These are phyloP conservation scores for Podarcis raffonei DNA, from an alignment of 2,113 vertebrate species.

Conservation along the genomic window DNA sequence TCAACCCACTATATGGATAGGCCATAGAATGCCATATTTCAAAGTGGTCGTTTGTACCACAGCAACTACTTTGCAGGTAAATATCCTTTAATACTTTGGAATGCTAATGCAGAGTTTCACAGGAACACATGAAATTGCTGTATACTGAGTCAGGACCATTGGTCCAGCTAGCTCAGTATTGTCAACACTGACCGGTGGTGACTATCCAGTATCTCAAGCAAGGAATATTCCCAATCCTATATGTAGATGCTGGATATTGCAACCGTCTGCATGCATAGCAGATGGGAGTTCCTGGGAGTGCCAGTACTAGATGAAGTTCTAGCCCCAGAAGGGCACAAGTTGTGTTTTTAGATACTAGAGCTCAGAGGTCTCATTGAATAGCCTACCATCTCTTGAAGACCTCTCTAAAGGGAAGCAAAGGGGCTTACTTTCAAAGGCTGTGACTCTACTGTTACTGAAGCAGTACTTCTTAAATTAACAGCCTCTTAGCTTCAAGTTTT, in stretches of 20 bases:
- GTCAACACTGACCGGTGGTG: too few relatives aligned
- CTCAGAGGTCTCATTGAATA: not conserved
- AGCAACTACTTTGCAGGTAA: not conserved
- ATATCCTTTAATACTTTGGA: not conserved
- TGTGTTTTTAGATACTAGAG: not conserved
- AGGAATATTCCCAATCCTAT: too few relatives aligned
- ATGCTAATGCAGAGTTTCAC: not conserved
- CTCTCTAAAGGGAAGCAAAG: not conserved
- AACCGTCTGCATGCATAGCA: not conserved
- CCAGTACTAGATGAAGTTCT: not conserved
- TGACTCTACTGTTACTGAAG: not conserved
- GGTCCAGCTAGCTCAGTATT: too few relatives aligned
- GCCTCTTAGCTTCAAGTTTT: slow-evolving; percentile 5
- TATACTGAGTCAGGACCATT: too few relatives aligned
- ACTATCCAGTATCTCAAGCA: too few relatives aligned
- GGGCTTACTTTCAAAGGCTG: not conserved
- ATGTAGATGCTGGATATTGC: too few relatives aligned
- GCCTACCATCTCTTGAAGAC: not conserved
- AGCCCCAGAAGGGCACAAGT: not conserved
- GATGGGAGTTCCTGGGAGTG: too few relatives aligned
- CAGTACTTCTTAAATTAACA: not conserved
- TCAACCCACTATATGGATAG: not conserved
- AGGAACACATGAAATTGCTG: not conserved
- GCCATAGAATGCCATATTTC: not conserved
- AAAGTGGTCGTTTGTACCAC: not conserved